A percentile compares a stretch with the other conserved stretches of the same genome.
phyloP scores from a whole-genome alignment of 2,113 vertebrate species.

The Scolopax mira region DNA sequence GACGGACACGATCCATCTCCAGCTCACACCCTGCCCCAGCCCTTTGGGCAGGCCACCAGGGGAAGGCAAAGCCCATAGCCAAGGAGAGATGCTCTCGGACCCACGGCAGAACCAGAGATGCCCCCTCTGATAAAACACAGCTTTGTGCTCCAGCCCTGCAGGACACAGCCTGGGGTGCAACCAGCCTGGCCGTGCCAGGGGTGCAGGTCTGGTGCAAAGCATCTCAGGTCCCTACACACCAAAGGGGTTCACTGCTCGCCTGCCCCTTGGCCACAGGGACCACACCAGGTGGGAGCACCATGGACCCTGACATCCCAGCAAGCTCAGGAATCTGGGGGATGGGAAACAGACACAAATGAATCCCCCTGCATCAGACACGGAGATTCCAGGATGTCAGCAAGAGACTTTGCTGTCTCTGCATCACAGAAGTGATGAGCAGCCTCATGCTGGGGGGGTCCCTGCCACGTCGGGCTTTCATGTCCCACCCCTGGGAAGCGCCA shows the following conservation, averaged over 20 bases:
- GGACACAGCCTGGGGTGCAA: background rate
- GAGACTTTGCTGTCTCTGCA: background rate
- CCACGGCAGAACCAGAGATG: background rate
- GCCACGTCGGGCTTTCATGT: background rate
- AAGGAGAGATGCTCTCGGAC: background rate
- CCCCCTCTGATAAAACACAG: rapidly evolving
- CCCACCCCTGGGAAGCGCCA: rapidly evolving
- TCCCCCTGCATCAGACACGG: rapidly evolving
- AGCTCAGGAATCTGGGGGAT: background rate
- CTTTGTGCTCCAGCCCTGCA: background rate
- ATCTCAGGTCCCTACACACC: background rate
- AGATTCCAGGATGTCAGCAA: background rate
- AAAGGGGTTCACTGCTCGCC: rapidly evolving
- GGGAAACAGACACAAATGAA: background rate
- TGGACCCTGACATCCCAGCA: rapidly evolving
- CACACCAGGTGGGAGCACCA: rapidly evolving
- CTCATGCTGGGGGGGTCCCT: background rate
- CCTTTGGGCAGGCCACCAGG: rapidly evolving
- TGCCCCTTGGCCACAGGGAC: rapidly evolving
- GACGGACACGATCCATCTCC: rapidly evolving
- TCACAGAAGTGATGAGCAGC: background rate
- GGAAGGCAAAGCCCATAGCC: background rate
- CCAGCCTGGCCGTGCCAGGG: background rate
- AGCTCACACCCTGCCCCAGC: background rate
- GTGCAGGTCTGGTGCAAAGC: background rate